Evolutionary conservation across 53 echinoderm and acorn worm species (phyloP), one percentile per base, ranked within the genome.

Genomic region (Temnopleurus reevesii): DNA sequence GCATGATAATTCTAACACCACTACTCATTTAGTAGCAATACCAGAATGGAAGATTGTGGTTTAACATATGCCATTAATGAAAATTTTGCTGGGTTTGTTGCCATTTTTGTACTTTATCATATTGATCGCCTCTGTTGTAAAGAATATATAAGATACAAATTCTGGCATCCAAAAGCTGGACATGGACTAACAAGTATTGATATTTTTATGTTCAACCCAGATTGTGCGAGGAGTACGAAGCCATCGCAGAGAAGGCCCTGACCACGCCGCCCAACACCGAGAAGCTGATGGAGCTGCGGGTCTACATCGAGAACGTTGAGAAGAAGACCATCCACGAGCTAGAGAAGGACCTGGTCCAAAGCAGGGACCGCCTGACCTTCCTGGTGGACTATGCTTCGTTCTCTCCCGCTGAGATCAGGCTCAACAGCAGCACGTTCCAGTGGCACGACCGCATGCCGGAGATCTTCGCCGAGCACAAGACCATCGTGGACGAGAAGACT

Each of bases 381-480:
- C 92, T 97, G 13, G 98, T 95, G 2, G 98, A 97, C 90, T 97
- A 93, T 47, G 96, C 98, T 13, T 94, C 92, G 57, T 97, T 97
- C 93, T 97, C 98, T 30, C 98, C 98, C 17, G 98, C 98, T n/a
- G 98, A 97, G 94, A 97, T 96, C 92, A 89, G 98, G 18, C 94
- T 97, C 0, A 97, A 97, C 91, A 97, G 95, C 92, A 97, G 98
- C 83, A 94, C 98, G 53, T 97, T 97, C 86, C 98, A 97, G 88
- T 97, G 98, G 98, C 96, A 97, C 63, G 98, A 93, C 65, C 94
- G 98, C 28, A 95, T 97, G 95, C 98, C 95, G 19, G 98, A 97
- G 91, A 97, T 97, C 59, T 97, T 97, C 77, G 88, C 65, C 7
- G 98, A 97, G 55, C 95, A 97, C 66, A 93, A 86, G 57, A 94